phyloP scores from a whole-genome alignment of 1,140 invertebrate species.

The Drosophila pandora region DNA sequence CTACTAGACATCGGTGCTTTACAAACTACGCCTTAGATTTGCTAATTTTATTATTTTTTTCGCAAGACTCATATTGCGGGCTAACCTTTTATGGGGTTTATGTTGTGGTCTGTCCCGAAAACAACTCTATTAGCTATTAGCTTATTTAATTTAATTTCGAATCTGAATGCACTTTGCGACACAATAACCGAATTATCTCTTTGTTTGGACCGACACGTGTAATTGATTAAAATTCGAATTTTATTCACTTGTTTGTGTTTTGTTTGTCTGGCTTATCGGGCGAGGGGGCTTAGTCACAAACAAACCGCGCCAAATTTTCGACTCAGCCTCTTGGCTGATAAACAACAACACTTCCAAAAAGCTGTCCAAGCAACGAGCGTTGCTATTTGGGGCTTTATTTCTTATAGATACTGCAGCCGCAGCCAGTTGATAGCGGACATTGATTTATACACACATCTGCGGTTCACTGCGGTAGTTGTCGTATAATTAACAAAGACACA shows the following conservation, averaged over 20 bases:
- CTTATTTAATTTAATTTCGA: constrained; percentile 12
- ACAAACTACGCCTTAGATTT: constrained; percentile 65
- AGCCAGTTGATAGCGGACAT: constrained; percentile 36
- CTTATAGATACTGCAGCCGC: constrained; percentile 35
- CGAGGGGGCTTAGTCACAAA: constrained; percentile 25
- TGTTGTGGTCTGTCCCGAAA: constrained; percentile 8
- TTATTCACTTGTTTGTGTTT: constrained; percentile 18
- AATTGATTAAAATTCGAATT: constrained; percentile 31
- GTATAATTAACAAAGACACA: constrained; percentile 53
- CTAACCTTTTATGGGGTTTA: constrained; percentile 53
- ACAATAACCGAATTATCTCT: constrained; percentile 19
- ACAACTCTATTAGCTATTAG: constrained; percentile 43
- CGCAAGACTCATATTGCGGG: constrained; percentile 49
- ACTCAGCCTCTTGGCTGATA: neutral
- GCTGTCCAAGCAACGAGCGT: constrained; percentile 9
- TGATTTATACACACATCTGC: constrained; percentile 46
- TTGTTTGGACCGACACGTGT: constrained; percentile 38
- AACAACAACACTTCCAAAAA: constrained; percentile 22
- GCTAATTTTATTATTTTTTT: constrained; percentile 18
- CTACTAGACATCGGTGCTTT: constrained; percentile 8
- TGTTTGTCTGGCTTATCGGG: constrained; percentile 28
- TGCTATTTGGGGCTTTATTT: constrained; percentile 6
- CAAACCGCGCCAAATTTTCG: constrained; percentile 49
- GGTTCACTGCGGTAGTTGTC: constrained; percentile 32
- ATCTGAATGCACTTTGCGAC: constrained; percentile 25